Conservation (phyloP, 2,797 vertebrate genomes). For the Lithobates pipiens region DNA sequence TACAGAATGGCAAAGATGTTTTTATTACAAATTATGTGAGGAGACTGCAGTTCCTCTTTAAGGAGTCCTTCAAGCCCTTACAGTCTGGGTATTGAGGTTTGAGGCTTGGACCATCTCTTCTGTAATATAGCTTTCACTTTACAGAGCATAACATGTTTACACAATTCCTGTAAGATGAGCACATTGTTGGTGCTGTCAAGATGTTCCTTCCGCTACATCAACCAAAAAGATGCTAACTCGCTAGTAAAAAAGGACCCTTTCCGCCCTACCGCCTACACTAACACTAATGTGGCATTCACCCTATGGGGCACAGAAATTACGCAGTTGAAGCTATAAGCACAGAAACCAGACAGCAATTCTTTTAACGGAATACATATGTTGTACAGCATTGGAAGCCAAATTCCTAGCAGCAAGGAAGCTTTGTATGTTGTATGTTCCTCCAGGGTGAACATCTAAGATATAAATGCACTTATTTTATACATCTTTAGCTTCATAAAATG, state of each 20-base stretch:
- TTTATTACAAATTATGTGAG: too few species aligned
- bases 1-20: too few species aligned
- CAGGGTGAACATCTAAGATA: not conserved
- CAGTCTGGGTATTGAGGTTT: not conserved
- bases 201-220: not conserved
- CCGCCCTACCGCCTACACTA: not conserved
- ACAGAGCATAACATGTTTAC: not conserved
- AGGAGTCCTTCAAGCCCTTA: not conserved
- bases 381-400: not conserved
- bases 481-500: too few species aligned
- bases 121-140: not conserved
- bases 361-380: not conserved
- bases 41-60: too few species aligned
- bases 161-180: not conserved
- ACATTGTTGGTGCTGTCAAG: not conserved
- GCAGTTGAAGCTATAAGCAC: not conserved
- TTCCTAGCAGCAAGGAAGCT: not conserved
- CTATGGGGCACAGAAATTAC: not conserved
- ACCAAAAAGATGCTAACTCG: not conserved
- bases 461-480: not conserved
- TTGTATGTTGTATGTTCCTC: not conserved
- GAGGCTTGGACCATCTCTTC: not conserved
- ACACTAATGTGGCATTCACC: not conserved
- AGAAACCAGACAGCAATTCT: not conserved
- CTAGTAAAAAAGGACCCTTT: not conserved